phyloP scores from a whole-genome alignment of 53 echinoderm and acorn worm species.

The Henricia sp. region DNA sequence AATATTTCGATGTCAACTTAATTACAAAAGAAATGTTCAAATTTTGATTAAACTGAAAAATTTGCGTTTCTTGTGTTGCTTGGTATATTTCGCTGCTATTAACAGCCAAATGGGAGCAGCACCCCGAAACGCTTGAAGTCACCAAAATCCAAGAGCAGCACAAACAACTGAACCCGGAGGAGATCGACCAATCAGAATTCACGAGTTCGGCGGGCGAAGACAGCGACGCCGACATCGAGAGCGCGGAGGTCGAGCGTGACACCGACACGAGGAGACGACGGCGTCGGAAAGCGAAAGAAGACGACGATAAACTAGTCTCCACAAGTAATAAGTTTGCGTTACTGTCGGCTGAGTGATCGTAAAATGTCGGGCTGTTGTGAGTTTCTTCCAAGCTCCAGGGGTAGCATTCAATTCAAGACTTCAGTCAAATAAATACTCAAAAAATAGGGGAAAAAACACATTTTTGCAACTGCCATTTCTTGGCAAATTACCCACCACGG shows the following conservation, averaged over 20 bases:
- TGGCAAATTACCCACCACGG: no score
- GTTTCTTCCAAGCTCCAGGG: no score
- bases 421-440: no score
- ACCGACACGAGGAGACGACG: conserved; percentile 33
- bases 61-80: no score
- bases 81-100: not conserved
- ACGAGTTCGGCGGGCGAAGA: conserved; percentile 73
- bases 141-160: conserved; percentile 85
- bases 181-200: conserved; percentile 59
- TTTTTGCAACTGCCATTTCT: no score
- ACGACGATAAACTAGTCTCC: not conserved
- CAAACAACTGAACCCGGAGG: conserved; percentile 54
- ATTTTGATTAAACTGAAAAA: no score
- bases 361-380: no score
- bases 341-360: conserved; percentile 31
- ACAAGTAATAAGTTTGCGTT: conserved; percentile 63
- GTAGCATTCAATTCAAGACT: no score
- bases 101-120: conserved; percentile 85
- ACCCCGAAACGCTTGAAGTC: conserved; percentile 87
- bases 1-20: no score
- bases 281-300: conserved; percentile 45
- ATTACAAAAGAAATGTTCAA: no score
- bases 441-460: no score
- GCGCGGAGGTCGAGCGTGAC: conserved; percentile 73
- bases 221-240: conserved; percentile 93